These are phyloP conservation scores for Hemibagrus guttatus DNA, from an alignment of 2,797 vertebrate genomes.

Conservation along the genomic window DNA sequence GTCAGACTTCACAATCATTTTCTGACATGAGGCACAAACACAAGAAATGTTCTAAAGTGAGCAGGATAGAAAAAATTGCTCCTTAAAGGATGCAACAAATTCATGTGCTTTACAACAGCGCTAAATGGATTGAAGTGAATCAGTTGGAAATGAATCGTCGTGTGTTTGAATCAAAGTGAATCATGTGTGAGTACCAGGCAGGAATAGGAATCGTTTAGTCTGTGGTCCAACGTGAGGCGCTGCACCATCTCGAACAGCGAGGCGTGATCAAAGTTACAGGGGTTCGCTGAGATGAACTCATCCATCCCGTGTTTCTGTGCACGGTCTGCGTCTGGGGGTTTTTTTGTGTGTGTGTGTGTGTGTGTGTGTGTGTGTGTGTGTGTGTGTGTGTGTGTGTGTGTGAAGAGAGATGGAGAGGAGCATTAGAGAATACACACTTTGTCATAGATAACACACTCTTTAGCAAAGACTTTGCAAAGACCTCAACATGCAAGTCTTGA, in stretches of 20 bases:
- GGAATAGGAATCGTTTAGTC: slow-evolving; percentile 99
- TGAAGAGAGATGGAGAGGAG: not conserved
- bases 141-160: not conserved
- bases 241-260: slow-evolving; percentile 97
- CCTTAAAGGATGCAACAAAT: not conserved
- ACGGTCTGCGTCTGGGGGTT: slow-evolving; percentile 91
- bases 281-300: slow-evolving; percentile 99
- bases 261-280: slow-evolving; percentile 97
- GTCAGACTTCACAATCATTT: slow-evolving; percentile 2
- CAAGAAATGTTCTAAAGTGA: slow-evolving; percentile 46
- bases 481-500: slow-evolving; percentile 74
- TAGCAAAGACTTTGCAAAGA: not conserved
- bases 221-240: slow-evolving; percentile 97
- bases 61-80: not conserved
- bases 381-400: not conserved
- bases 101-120: too few species aligned
- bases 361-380: too few species aligned
- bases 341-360: too few species aligned
- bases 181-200: slow-evolving; percentile 82
- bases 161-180: not conserved
- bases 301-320: slow-evolving; percentile 99
- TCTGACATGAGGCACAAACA: not conserved
- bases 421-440: slow-evolving; percentile 13
- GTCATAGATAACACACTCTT: not conserved
- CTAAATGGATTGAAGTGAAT: not conserved